Conservation (phyloP, 2,797 vertebrate species). For the Champsocephalus esox region DNA sequence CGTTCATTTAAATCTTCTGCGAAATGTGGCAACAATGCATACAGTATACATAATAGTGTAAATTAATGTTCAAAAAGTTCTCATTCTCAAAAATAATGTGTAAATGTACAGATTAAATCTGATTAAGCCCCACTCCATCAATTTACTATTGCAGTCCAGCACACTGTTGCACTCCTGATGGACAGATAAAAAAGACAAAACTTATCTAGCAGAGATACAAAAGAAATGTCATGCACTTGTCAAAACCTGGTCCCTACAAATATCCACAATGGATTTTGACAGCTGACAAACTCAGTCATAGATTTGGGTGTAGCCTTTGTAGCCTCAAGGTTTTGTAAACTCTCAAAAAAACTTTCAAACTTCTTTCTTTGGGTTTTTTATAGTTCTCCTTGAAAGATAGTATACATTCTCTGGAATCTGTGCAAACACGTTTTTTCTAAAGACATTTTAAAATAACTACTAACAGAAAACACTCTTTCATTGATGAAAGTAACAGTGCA, state of each 20-base stretch:
- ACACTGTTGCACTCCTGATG: not conserved
- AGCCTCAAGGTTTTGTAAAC: not conserved
- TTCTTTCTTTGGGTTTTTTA: too few species aligned
- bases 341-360: not conserved
- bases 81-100: too few species aligned
- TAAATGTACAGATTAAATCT: too few species aligned
- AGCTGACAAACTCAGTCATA: too few species aligned
- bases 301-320: not conserved
- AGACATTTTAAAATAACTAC: not conserved
- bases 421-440: not conserved
- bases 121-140: too few species aligned
- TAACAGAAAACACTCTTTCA: not conserved
- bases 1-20: not conserved
- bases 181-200: not conserved
- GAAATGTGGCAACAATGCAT: not conserved
- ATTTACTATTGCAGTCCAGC: not conserved
- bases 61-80: not conserved
- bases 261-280: conserved; percentile 2
- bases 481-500: not conserved
- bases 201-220: not conserved
- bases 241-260: not conserved
- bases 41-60: not conserved
- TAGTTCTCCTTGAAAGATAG: not conserved
- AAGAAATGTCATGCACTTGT: not conserved
- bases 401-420: not conserved